Evolutionary conservation across 2,888 invertebrate genomes (phyloP).

Genomic region (Aspidiotus destructor): DNA sequence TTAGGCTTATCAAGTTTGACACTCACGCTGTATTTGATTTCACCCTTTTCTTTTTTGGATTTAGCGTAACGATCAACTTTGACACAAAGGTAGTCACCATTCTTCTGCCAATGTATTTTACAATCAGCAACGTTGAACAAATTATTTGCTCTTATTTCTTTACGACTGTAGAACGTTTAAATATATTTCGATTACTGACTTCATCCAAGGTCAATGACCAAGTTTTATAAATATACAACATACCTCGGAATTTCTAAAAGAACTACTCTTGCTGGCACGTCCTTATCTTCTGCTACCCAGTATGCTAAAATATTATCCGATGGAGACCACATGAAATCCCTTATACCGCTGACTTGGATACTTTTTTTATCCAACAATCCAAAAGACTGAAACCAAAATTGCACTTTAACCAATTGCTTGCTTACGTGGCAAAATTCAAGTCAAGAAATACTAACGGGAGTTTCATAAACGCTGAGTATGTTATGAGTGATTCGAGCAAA

Average conservation of each 20-base stretch:
- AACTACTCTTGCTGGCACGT: conserved; percentile 90
- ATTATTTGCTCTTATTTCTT: conserved; percentile 84
- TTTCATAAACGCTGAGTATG: conserved; percentile 86
- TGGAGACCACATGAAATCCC: conserved; percentile 97
- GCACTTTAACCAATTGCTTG: conserved; percentile 6
- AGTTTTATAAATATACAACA: conserved; percentile 6
- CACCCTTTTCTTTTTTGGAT: conserved; percentile 86
- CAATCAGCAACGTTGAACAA: conserved; percentile 97
- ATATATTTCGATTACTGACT: background rate
- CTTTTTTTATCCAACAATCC: conserved; percentile 89
- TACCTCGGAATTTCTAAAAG: conserved; percentile 80
- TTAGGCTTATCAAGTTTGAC: background rate
- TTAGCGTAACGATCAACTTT: conserved; percentile 84
- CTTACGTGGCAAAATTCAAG: background rate
- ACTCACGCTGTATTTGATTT: conserved; percentile 76
- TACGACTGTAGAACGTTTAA: conserved; percentile 46
- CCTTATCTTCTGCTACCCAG: conserved; percentile 96
- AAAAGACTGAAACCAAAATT: conserved; percentile 56
- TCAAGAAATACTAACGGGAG: conserved; percentile 51
- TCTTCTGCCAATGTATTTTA: conserved; percentile 98
- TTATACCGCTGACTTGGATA: conserved; percentile 77
- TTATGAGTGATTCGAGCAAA: conserved; percentile 81
- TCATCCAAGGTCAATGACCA: background rate
- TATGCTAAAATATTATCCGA: conserved; percentile 92
- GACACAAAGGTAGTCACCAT: conserved; percentile 93